Percentiles rank a stretch among this genome's conserved stretches.
Conservation (phyloP, 2,888 invertebrate genomes). For the Acanthosoma haemorrhoidale region DNA sequence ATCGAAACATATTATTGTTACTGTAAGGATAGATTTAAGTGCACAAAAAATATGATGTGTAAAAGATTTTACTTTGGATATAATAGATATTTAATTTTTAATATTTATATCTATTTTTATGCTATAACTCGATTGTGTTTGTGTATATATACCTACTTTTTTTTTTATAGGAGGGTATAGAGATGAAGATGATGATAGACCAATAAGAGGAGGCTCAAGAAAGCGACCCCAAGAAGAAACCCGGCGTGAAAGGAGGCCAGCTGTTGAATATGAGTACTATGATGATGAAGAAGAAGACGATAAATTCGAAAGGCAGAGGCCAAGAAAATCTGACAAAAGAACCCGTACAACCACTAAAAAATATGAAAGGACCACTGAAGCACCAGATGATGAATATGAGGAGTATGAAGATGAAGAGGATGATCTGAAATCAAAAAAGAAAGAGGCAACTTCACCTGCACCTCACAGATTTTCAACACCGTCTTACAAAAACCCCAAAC, state of each 20-base stretch:
- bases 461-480: conserved; percentile 33
- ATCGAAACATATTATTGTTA: no score
- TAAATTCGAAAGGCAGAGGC: conserved; percentile 30
- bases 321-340: conserved; percentile 25
- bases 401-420: conserved; percentile 34
- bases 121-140: no score
- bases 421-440: conserved; percentile 10
- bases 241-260: conserved; percentile 30
- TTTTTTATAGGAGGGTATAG: conserved; percentile 27
- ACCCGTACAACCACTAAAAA: conserved; percentile 19
- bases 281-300: conserved; percentile 35
- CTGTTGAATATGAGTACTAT: conserved; percentile 33
- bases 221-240: conserved; percentile 30
- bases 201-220: conserved; percentile 31
- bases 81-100: no score
- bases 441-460: conserved; percentile 22
- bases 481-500: not conserved
- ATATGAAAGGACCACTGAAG: conserved; percentile 21
- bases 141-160: no score
- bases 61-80: no score
- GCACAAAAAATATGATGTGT: no score
- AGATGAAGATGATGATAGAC: conserved; percentile 36
- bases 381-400: conserved; percentile 35
- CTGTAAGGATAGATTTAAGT: no score
- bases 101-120: no score